Base-by-base conservation (phyloP, 2,113 vertebrate species). In the Sigmodon hispidus region DNA sequence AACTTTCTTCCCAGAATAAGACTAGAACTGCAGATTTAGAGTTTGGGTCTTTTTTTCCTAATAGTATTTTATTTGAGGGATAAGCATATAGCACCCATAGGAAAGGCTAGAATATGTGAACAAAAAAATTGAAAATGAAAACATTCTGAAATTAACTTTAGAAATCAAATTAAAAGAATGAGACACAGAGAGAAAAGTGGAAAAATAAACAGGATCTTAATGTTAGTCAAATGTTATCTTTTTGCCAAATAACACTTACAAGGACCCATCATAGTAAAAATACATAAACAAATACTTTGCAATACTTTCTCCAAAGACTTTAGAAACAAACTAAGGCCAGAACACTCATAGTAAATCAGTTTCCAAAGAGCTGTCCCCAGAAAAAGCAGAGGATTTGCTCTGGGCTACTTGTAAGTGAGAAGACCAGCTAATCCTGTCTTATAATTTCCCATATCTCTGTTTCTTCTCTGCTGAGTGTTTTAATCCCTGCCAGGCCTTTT, bases 1-100 rank as follows among this genome's bases (percentile, higher is more conserved):
- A 61, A 72, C n/a, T 90, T 97, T 96, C 93, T 83, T 97, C 96
- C 96, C 92, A 96, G 81, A 96, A 94, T 91, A 89, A 96, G 48
- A 91, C 91, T 70, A 91, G 52, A 84, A 95, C 57, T 88, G 93
- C 79, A 91, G 48, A 45, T 95, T 90, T 97, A 31, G 19, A 83
- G 57, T 26, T 59, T 16, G 6, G 3, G 40, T 57, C 10, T 89
- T 67, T 81, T 22, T 73, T 70, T 79, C 88, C 65, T 70, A 93
- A 93, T 95, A 96, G 67, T 43, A 8, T 81, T 96, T 93, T 73
- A 34, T 63, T 70, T 17, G 36, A 67, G 87, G 55, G 85, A 85
- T 36, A 45, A 73, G 40, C 4, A 89, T 90, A 0, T 85, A 83
- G 31, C 43, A 63, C 65, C 77, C 11, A 16, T n/a, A 34, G 3